These are phyloP conservation scores for Leucosticte australis DNA, from an alignment of 2,113 vertebrate species.

Conservation along the genomic window DNA sequence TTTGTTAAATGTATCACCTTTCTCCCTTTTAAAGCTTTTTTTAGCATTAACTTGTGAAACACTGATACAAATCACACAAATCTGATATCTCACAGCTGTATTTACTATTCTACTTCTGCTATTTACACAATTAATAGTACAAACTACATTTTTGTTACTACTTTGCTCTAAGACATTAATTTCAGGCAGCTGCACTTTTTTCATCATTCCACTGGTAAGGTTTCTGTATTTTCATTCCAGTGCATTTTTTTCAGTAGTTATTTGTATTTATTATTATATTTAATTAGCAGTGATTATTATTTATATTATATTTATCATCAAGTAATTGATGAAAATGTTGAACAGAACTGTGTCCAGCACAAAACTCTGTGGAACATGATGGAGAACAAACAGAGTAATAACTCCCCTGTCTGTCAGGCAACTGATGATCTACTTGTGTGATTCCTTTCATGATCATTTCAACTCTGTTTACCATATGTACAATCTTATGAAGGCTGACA, in stretches of 20 bases:
- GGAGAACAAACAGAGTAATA: not conserved
- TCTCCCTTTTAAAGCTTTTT: accelerated
- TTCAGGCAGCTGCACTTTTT: not conserved
- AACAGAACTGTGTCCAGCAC: not conserved
- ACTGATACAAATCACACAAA: not conserved
- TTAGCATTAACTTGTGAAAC: not conserved
- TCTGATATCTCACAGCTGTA: not conserved
- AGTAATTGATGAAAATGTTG: not conserved
- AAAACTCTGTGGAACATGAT: not conserved
- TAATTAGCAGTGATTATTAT: not conserved
- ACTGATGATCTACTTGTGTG: not conserved
- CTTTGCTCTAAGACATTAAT: not conserved
- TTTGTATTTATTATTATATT: not conserved
- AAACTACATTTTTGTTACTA: not conserved
- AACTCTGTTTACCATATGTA: not conserved
- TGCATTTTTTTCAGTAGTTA: not conserved
- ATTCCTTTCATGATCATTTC: slow-evolving; percentile 6
- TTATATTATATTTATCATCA: not conserved
- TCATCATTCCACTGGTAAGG: not conserved
- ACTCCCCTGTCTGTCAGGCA: not conserved
- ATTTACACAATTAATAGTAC: not conserved
- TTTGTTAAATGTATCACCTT: not conserved
- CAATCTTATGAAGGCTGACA: not conserved
- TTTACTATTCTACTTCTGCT: not conserved
- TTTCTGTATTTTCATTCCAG: not conserved